These are phyloP conservation scores for Tauraco erythrolophus DNA, from an alignment of 2,113 vertebrate genomes.

Conservation along the genomic window DNA sequence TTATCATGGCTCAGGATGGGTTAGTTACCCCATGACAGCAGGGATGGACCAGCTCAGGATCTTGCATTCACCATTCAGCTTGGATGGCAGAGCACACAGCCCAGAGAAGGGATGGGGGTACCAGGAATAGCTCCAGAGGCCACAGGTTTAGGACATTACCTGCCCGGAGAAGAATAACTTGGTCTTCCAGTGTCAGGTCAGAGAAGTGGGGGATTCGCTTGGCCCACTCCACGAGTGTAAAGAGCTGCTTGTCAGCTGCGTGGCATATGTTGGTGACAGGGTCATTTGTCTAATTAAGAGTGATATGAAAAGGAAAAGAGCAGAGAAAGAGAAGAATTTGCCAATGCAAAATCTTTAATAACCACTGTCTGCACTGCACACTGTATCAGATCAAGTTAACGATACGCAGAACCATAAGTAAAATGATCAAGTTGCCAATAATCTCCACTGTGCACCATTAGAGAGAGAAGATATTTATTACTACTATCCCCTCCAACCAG, in stretches of 20 bases:
- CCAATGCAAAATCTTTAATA: not conserved
- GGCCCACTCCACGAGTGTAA: conserved; percentile 95
- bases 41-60: not conserved
- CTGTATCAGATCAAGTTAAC: accelerated
- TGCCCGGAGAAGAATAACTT: conserved; percentile 94
- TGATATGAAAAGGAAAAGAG: not conserved
- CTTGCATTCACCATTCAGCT: not conserved
- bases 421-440: not conserved
- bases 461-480: not conserved
- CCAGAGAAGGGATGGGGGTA: not conserved
- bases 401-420: not conserved
- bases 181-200: conserved; percentile 90
- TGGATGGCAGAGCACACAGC: not conserved
- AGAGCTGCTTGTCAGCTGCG: conserved; percentile 95
- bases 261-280: conserved; percentile 98
- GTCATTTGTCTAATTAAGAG: conserved; percentile 85
- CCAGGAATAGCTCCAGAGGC: not conserved
- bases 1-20: accelerated
- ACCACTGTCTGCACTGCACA: not conserved
- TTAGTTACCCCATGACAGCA: not conserved
- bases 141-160: conserved; percentile 66
- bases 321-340: not conserved
- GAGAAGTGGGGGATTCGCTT: conserved; percentile 96
- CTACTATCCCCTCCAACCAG: not conserved
- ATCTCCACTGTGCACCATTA: not conserved